These are phyloP conservation scores for Xestia c-nigrum DNA, from an alignment of 2,888 invertebrate species.

Conservation along the genomic window DNA sequence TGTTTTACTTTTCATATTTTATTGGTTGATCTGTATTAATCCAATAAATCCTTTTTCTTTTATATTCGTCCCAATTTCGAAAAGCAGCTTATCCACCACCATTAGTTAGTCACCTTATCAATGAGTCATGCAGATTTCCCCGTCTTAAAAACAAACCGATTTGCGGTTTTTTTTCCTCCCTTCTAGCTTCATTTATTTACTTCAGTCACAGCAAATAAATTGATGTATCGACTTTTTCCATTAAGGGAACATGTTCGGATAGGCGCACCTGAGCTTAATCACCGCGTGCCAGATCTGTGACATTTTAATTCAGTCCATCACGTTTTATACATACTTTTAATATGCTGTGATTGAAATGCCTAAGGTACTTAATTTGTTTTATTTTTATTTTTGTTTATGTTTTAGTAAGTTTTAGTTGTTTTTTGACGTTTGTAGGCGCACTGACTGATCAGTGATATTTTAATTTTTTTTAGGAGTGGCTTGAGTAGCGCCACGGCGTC, in stretches of 20 bases:
- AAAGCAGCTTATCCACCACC: neutral
- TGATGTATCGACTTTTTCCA: slow-evolving; percentile 62
- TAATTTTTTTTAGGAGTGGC: no score
- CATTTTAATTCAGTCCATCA: slow-evolving; percentile 48
- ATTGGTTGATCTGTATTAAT: neutral
- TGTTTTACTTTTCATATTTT: neutral
- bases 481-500: no score
- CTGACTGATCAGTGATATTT: no score
- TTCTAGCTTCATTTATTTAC: slow-evolving; percentile 30
- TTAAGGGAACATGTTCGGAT: slow-evolving; percentile 39
- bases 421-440: neutral
- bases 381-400: neutral
- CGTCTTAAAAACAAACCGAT: slow-evolving; percentile 3
- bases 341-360: slow-evolving; percentile 6
- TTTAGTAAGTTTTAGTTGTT: neutral
- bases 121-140: slow-evolving; percentile 6
- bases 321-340: slow-evolving; percentile 1
- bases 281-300: slow-evolving; percentile 8
- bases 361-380: neutral
- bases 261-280: slow-evolving; percentile 55
- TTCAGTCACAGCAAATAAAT: slow-evolving; percentile 38
- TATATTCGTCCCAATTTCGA: neutral
- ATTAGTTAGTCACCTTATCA: neutral
- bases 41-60: neutral
- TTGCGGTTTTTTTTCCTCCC: neutral